Percentiles rank a stretch among this genome's conserved stretches.
Evolutionary conservation across 2,888 invertebrate species (phyloP).

Genomic region (Sympetrum striolatum): DNA sequence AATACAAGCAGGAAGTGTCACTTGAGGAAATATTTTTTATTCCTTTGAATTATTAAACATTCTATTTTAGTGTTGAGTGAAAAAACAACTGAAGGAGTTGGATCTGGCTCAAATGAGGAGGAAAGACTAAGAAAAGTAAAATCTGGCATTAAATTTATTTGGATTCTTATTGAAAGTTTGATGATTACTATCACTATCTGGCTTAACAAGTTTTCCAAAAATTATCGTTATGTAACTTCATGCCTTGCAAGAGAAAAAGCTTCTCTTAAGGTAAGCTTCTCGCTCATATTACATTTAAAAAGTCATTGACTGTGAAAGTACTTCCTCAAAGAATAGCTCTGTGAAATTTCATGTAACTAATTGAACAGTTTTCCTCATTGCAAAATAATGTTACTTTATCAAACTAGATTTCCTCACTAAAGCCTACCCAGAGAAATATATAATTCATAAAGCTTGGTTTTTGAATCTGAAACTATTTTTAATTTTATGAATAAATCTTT

Average conservation of each 20-base stretch:
- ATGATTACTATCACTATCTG: slow-evolving; percentile 83
- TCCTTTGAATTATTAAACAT: not conserved
- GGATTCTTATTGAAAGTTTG: slow-evolving; percentile 77
- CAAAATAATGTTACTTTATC: no score
- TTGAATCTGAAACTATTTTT: no score
- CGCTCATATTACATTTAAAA: not conserved
- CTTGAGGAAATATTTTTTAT: no score
- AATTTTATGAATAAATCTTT: no score
- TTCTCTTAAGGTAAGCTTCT: slow-evolving; percentile 73
- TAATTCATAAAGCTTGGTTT: no score
- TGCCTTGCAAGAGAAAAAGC: slow-evolving; percentile 89
- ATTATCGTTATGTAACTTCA: slow-evolving; percentile 93
- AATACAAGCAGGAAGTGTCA: no score
- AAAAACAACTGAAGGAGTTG: slow-evolving; percentile 25
- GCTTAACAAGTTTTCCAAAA: slow-evolving; percentile 86
- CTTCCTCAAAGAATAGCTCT: no score
- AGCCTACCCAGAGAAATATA: no score
- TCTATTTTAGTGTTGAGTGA: not conserved
- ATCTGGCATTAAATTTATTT: slow-evolving; percentile 65
- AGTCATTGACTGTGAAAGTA: not conserved
- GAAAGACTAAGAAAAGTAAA: slow-evolving; percentile 62
- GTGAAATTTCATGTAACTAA: no score
- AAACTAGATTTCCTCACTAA: no score
- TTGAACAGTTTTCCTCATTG: no score
- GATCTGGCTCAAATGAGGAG: slow-evolving; percentile 46